Base-by-base conservation (phyloP, 2,797 vertebrate species). In the Arnoldichthys spilopterus region DNA sequence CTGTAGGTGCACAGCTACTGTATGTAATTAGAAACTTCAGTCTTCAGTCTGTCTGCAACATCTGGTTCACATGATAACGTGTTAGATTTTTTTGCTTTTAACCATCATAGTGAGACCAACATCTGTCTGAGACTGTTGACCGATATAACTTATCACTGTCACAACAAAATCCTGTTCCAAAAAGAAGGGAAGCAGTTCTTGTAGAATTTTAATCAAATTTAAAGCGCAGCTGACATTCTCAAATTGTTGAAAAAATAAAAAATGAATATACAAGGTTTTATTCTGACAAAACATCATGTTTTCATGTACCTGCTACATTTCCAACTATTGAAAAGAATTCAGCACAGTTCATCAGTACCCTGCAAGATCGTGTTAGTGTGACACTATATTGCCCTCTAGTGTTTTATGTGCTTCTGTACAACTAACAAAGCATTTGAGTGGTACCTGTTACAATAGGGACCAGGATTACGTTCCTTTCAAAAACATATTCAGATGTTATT, bases 301-400 rank as follows among this genome's bases (percentile, higher is more conserved):
- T 49, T 64, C 26, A 64, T 9, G 3, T n/a, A 64, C 11, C 13
- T 64, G 59, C 6, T 24, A 40, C 6, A 28, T 15, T 28, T 59
- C 13, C 53, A 34, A 26, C 51, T 34, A 15, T 37, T 40, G 43
- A 30, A 70, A 30, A 34, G 13, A 12, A 6, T 15, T 26, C 26
- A 72, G 32, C 51, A 22, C 18, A 68, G 24, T 24, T 37, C 13
- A 13, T 47, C 72, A 28, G 6, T 43, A 6, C 34, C 61, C 63
- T 20, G 24, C 66, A 68, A 71, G 81, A 49, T 82, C 84, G 79
- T 82, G 43, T 78, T 77, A 62, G 56, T 82, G 76, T 86, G 82
- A 74, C 73, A 86, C 86, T 84, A 77, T 88, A 80, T 86, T 90
- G 88, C 90, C 91, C 89, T 77, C 93, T 93, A 81, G 83, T 91